Evolutionary conservation across 2,797 vertebrate species (phyloP), one percentile per base, ranked within the genome.

Genomic region (Cottoperca gobio): DNA sequence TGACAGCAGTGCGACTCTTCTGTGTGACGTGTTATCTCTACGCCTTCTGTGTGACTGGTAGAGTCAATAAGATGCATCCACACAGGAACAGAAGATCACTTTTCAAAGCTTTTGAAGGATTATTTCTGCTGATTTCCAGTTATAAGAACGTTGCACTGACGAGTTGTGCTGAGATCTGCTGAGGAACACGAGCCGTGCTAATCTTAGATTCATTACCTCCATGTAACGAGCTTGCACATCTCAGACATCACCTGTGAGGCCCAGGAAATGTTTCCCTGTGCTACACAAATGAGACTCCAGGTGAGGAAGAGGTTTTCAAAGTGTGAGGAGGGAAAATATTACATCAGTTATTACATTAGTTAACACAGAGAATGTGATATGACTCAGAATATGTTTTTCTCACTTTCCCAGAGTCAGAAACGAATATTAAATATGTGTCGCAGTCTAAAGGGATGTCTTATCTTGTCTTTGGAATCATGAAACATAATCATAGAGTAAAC

Each of bases 1-100:
- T 79, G 76, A 79, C 54, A 49, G 68, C 67, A 48, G 48, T 63
- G 57, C 43, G 72, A 76, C 37, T 79, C 43, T 62, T 70, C 39
- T 73, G 19, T 70, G 31, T 21, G 49, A 66, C 70, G 58, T 65
- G 40, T 67, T 57, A 57, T 78, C 39, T 64, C 46, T 73, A 40
- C 70, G n/a, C 54, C 63, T 64, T 76, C 31, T 60, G 43, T 79
- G 17, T 55, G 50, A 58, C 55, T 64, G 21, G 57, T 35, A 45
- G 37, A 73, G 59, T 52, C 63, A 52, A 77, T 72, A 7, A 3
- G 8, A 33, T 28, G 48, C 61, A 76, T 85, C 31, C 70, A 31
- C 26, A 66, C 39, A 67, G 52, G 23, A 52, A 46, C 31, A 76
- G 39, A 46, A 28, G 4, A 53, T 21, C 0, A 17, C 42, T 75